A percentile compares a stretch with the other conserved stretches of the same genome.
These are phyloP conservation scores for Melipona quadrifasciata DNA, from an alignment of 1,140 invertebrate species.

Conservation along the genomic window DNA sequence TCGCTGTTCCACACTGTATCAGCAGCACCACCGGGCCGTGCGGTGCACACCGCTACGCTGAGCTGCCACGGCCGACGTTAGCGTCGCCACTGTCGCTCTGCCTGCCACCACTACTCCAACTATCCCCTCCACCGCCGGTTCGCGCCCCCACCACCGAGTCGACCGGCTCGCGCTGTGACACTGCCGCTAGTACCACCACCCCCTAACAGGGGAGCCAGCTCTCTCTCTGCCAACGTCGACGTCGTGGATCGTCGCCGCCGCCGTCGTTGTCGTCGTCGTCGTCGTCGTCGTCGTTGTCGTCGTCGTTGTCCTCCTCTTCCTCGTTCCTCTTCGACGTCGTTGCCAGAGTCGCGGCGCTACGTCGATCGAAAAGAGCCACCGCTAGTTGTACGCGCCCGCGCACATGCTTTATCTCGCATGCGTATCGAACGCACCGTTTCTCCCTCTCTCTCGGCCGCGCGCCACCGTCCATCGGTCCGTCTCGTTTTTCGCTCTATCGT, in stretches of 20 bases:
- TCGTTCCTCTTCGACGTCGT: constrained; percentile 61
- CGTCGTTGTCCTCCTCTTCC: neutral
- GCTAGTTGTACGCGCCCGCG: constrained; percentile 68
- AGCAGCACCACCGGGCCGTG: constrained; percentile 57
- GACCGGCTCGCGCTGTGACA: neutral
- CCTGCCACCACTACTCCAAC: constrained; percentile 28
- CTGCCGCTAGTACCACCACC: constrained; percentile 9
- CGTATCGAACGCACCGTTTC: constrained; percentile 73
- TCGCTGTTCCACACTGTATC: constrained; percentile 61
- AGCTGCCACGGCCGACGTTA: constrained; percentile 55
- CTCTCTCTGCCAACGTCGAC: constrained; percentile 21
- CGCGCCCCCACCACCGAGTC: neutral
- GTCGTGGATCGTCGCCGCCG: constrained; percentile 21
- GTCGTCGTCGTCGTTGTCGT: neutral
- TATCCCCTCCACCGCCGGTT: constrained; percentile 23
- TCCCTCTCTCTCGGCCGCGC: constrained; percentile 27
- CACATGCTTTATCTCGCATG: constrained; percentile 78
- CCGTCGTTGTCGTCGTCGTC: neutral
- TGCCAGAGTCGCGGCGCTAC: constrained; percentile 69
- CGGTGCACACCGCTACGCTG: constrained; percentile 55
- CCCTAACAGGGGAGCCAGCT: neutral
- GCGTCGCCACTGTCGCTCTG: constrained; percentile 56
- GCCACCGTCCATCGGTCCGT: neutral
- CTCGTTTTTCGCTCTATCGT: neutral
- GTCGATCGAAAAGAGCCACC: constrained; percentile 79